phyloP scores from a whole-genome alignment of 2,888 invertebrate genomes.

The Neelides folsomi region DNA sequence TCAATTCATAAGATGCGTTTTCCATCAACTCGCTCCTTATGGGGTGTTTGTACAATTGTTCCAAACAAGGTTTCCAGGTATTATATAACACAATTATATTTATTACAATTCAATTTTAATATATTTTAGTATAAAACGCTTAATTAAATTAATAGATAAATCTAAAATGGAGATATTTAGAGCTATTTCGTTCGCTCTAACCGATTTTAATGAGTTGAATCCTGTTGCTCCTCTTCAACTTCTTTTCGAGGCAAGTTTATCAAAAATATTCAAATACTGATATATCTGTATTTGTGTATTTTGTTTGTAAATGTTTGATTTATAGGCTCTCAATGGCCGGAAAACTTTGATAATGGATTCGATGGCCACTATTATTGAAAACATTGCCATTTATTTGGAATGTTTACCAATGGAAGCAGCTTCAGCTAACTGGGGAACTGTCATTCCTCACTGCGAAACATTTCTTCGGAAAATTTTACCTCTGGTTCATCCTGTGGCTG shows the following conservation, averaged over 20 bases:
- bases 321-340: conserved; percentile 60
- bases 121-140: too few species aligned
- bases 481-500: conserved; percentile 51
- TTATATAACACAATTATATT: conserved; percentile 7
- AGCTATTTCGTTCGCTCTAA: conserved; percentile 79
- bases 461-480: conserved; percentile 59
- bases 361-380: conserved; percentile 67
- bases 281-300: neutral
- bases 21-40: conserved; percentile 93
- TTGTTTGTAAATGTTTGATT: conserved; percentile 31
- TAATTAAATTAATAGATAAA: neutral
- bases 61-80: conserved; percentile 73
- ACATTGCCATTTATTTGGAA: conserved; percentile 85
- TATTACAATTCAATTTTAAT: too few species aligned
- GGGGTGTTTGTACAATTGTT: conserved; percentile 94
- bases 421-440: conserved; percentile 59
- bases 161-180: conserved; percentile 71
- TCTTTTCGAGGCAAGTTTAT: conserved; percentile 56
- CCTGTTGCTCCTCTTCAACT: conserved; percentile 86
- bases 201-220: conserved; percentile 91
- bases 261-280: neutral
- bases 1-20: conserved; percentile 88
- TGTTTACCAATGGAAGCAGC: conserved; percentile 71
- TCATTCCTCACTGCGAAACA: conserved; percentile 73
- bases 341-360: conserved; percentile 58